Evolutionary conservation across 2,797 vertebrate species (phyloP).

Genomic region (Morus bassanus): DNA sequence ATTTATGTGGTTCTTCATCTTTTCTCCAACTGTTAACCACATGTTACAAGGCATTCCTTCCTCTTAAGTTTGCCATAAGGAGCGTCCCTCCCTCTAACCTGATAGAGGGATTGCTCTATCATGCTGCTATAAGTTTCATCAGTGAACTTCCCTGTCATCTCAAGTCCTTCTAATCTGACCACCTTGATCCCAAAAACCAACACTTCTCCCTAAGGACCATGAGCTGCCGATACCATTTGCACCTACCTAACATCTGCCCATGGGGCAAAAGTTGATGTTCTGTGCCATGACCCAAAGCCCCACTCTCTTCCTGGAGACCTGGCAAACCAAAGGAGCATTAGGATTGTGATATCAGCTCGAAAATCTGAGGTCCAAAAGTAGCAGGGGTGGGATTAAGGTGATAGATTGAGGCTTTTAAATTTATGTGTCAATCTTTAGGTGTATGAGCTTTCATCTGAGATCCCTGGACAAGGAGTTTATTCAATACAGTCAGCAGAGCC

Average conservation of each 20-base stretch:
- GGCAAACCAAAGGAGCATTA: not conserved
- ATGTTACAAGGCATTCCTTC: not conserved
- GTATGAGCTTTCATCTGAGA: not conserved
- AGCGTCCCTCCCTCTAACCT: not conserved
- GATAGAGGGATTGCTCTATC: not conserved
- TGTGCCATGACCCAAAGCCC: not conserved
- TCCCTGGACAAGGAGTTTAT: not conserved
- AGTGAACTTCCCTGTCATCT: not conserved
- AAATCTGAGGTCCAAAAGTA: not conserved
- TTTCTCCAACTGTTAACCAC: not conserved
- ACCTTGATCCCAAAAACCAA: not conserved
- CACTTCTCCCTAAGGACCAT: not conserved
- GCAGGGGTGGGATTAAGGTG: not conserved
- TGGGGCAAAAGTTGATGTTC: not conserved
- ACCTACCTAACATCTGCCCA: not conserved
- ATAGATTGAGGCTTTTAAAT: not conserved
- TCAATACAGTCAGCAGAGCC: not conserved
- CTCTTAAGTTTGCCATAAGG: not conserved
- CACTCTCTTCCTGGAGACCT: not conserved
- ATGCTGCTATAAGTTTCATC: not conserved
- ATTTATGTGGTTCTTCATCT: not conserved
- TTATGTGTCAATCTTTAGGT: not conserved
- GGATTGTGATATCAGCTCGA: not conserved
- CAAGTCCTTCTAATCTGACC: not conserved
- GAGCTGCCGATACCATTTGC: not conserved